Percentiles rank a stretch among this genome's conserved stretches.
Conservation (phyloP, 2,113 vertebrate genomes). For the Oceanodroma tethys region DNA sequence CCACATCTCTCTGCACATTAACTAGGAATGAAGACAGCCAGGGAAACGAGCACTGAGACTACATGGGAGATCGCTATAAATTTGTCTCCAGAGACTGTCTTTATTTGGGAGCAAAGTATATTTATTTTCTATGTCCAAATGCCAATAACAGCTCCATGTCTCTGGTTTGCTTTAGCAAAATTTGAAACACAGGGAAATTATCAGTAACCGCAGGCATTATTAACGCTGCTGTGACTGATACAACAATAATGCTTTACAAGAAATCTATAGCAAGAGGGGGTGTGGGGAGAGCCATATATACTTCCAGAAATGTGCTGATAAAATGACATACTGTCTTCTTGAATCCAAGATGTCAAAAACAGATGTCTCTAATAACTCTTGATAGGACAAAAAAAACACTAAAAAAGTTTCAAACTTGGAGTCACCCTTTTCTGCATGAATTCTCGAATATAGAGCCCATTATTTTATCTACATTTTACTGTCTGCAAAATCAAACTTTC, state of each 20-base stretch:
- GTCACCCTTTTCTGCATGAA: neutral
- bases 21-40: neutral
- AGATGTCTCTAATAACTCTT: neutral
- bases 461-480: neutral
- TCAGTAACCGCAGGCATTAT: neutral
- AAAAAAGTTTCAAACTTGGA: neutral
- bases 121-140: neutral
- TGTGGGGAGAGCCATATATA: neutral
- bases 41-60: neutral
- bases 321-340: neutral
- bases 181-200: neutral
- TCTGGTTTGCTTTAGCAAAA: neutral
- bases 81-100: neutral
- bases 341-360: neutral
- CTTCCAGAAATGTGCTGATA: neutral
- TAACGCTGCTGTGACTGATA: neutral
- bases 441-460: neutral
- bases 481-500: neutral
- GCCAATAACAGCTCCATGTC: neutral
- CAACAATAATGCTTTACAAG: neutral
- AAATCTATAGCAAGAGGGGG: neutral
- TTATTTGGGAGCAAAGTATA: neutral
- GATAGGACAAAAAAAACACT: neutral
- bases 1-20: neutral
- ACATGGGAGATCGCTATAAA: neutral